Base-by-base conservation (phyloP, 2,113 vertebrate genomes). In the Notothenia rossii region DNA sequence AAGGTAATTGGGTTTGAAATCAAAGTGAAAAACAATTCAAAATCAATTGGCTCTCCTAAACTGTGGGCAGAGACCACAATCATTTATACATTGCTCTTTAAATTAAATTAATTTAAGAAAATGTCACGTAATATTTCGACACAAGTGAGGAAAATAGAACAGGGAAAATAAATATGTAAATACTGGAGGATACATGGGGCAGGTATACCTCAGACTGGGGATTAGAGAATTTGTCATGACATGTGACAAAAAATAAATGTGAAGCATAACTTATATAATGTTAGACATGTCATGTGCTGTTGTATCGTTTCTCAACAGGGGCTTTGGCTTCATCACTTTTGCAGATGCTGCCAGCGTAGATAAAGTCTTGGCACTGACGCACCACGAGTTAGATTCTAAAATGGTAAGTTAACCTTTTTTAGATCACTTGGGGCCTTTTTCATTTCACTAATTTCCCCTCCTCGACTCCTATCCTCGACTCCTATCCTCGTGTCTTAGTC, bases 341-440 rank as follows among this genome's bases (percentile, higher is more conserved):
- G 94, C 95, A 86, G 96, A 97, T 89, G 95, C 96, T 88, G 95
- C 95, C 91, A 96, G 96, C 91, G 96, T 97, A 88, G 96, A 97
- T 95, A 96, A 97, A 96, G 96, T 97, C 78, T 93, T 97, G 93
- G 96, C 96, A 75, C 96, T 96, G 90, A 94, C 95, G 59, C 96
- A 96, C 89, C 96, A 97, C 86, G 96, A 97, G 93, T 94, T 96
- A 92, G 96, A 97, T 94, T 97, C 96, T 84, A 97, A 96, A 95
- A 96, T 96, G 96, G 96, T 96, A 96, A 88, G 96, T 96, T 79
- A 63, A 73, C 81, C 86, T 65, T 49, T 58, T 49, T 58, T 17
- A 29, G 29, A 29, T 48, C 36, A 40, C 36, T 1, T 40, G 25
- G 25, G 25, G 25, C 3, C 25, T 29, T 29, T 29, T 3, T 29